phyloP scores from a whole-genome alignment of 2,888 invertebrate genomes.

The Trachelus stipa region DNA sequence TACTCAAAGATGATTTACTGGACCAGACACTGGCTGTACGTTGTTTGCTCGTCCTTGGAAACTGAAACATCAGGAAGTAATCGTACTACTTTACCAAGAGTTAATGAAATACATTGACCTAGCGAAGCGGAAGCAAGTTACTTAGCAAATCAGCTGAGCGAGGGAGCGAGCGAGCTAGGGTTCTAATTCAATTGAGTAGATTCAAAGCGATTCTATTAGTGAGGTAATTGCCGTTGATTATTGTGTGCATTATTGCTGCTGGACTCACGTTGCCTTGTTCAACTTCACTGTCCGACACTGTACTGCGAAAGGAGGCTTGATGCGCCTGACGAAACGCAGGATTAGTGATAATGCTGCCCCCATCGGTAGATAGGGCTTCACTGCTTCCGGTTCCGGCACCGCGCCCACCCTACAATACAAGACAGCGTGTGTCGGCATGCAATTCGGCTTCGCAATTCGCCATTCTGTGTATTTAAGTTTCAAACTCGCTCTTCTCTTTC shows the following conservation, averaged over 20 bases:
- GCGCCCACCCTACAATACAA: conserved; percentile 51
- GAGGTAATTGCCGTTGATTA: background rate
- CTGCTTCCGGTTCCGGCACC: conserved; percentile 52
- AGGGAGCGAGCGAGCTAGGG: background rate
- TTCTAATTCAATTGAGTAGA: background rate
- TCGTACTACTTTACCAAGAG: background rate
- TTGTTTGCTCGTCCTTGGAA: conserved; percentile 79
- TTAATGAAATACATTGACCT: background rate
- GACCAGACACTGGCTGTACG: conserved; percentile 93
- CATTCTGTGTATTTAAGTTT: background rate
- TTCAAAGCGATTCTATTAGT: background rate
- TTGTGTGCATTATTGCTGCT: background rate
- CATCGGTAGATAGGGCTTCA: conserved; percentile 70
- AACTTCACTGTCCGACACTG: conserved; percentile 94
- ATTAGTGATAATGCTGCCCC: conserved; percentile 85
- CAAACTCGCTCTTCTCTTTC: background rate
- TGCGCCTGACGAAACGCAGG: conserved; percentile 80
- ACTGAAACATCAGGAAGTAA: conserved; percentile 65
- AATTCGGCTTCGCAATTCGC: background rate
- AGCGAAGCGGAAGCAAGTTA: background rate
- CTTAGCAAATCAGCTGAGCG: background rate
- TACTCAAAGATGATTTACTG: conserved; percentile 85
- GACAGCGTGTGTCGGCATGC: conserved; percentile 3
- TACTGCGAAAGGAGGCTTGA: conserved; percentile 84
- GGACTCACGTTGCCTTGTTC: conserved; percentile 87